phyloP scores from a whole-genome alignment of 2,888 invertebrate species.

The Gibbula magus region DNA sequence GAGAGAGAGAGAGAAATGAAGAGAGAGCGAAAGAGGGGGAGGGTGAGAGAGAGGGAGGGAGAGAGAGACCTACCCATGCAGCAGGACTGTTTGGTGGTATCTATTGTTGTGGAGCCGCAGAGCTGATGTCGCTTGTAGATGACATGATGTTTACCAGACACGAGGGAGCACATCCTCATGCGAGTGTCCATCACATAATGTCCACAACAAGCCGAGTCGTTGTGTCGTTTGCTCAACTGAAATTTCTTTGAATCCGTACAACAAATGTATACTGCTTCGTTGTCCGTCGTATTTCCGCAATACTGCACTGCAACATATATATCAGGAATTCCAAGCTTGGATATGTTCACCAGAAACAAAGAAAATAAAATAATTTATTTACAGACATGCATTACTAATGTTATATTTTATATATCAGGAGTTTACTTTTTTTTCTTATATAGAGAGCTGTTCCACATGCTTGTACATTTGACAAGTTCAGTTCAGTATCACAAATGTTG shows the following conservation, averaged over 20 bases:
- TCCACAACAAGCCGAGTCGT: neutral
- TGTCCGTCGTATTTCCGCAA: neutral
- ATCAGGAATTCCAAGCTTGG: neutral
- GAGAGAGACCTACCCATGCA: slow-evolving; percentile 17
- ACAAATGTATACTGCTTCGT: neutral
- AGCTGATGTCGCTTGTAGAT: neutral
- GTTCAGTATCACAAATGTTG: too few species aligned
- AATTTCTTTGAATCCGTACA: neutral
- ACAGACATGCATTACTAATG: too few species aligned
- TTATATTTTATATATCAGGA: too few species aligned
- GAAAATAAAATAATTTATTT: too few species aligned
- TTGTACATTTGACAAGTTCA: too few species aligned
- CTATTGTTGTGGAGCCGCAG: neutral
- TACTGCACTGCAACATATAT: neutral
- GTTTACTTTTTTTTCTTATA: too few species aligned
- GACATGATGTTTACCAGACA: neutral
- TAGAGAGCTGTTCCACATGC: too few species aligned
- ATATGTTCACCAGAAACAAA: too few species aligned
- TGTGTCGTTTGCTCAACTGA: too few species aligned
- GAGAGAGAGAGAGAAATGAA: too few species aligned
- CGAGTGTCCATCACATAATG: neutral
- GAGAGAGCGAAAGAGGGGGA: too few species aligned
- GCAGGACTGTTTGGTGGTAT: neutral
- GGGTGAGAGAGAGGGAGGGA: too few species aligned
- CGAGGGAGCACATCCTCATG: neutral